These are phyloP conservation scores for Luehdorfia chinensis DNA, from an alignment of 1,140 invertebrate species.

Conservation along the genomic window DNA sequence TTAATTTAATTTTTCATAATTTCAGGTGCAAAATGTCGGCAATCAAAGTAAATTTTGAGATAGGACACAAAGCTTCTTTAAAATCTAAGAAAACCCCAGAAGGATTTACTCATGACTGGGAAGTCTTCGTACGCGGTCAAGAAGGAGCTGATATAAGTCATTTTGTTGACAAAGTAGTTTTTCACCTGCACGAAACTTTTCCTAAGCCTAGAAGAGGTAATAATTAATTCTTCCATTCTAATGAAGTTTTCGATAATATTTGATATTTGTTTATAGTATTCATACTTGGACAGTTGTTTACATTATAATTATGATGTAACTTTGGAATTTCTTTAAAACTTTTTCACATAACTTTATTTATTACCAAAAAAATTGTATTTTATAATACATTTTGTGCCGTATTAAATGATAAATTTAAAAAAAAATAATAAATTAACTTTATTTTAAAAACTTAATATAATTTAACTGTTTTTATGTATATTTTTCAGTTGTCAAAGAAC, in stretches of 20 bases:
- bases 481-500: conserved; percentile 89
- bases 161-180: conserved; percentile 97
- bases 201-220: conserved; percentile 91
- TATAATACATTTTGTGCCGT: no score
- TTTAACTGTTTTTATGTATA: conserved; percentile 13
- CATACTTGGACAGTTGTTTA: conserved; percentile 10
- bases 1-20: conserved; percentile 19
- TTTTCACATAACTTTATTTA: no score
- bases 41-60: conserved; percentile 92
- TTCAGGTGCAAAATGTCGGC: conserved; percentile 78
- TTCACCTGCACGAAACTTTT: conserved; percentile 94
- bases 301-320: no score
- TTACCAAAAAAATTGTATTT: no score
- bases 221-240: conserved; percentile 18
- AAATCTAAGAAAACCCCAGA: conserved; percentile 87
- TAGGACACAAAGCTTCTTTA: conserved; percentile 92
- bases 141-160: conserved; percentile 91
- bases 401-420: no score
- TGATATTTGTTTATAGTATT: conserved; percentile 8
- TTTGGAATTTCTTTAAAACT: no score
- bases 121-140: conserved; percentile 93
- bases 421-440: background rate
- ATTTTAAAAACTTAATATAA: background rate
- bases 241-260: conserved; percentile 15
- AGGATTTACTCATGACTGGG: conserved; percentile 98